Evolutionary conservation across 2,797 vertebrate genomes (phyloP), one percentile per base, ranked within the genome.

Genomic region (Chaetodon trifasciatus): DNA sequence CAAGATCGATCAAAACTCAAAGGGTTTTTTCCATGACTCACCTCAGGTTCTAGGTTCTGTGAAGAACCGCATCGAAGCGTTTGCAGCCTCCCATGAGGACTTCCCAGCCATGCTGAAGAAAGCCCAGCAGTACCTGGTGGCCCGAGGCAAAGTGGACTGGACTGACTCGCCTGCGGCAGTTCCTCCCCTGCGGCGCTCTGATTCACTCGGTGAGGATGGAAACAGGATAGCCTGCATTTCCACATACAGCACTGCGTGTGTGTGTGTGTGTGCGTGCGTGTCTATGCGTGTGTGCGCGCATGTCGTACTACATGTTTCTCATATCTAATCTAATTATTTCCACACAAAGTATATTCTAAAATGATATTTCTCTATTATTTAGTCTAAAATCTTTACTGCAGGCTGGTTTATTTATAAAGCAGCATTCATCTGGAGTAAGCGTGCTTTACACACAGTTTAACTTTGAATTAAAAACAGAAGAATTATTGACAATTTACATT

Each of bases 1-100:
- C 23, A 69, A 35, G 11, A 68, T 64, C 19, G 67, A 0, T 57
- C 6, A 10, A 15, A 67, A 11, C 7, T 32, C 37, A 3, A 21
- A 77, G 46, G 1, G 11, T 58, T 44, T 66, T 65, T 3, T 32
- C 13, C 16, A 3, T 0, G 3, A 24, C 44, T 60, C 15, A 6
- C 55, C 13, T 3, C 89, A 99, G 98, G 98, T 99, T 52, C 94
- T 99, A 68, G 97, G 98, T 84, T 97, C 97, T 0, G 97, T 99
- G 86, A 99, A 99, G 96, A 98, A 97, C 92, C 97, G 97, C 70
- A 98, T 99, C 0, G 98, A 99, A 91, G 94, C 89, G 1, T 99
- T 99, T 15, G 97, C 98, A 0, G 96, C 97, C 69, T 94, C 95
- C 46, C 98, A 98, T 39, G 97, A 98, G 76, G 98, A 99, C 70